Evolutionary conservation across 2,113 vertebrate genomes (phyloP).

Genomic region (Saimiri boliviensis): DNA sequence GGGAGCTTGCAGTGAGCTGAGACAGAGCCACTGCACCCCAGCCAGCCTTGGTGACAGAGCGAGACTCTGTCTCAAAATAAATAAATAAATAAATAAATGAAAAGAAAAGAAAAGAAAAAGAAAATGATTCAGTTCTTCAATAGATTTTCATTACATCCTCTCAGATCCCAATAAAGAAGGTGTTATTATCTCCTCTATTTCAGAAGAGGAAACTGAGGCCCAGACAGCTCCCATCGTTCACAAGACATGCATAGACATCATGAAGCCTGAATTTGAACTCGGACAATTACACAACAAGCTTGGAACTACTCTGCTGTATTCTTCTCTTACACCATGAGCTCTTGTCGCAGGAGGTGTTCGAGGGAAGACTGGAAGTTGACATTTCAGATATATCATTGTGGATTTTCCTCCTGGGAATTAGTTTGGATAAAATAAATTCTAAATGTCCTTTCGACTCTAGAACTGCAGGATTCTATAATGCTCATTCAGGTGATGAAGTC

Average conservation of each 20-base stretch:
- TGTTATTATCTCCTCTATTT: neutral
- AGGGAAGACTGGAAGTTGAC: neutral
- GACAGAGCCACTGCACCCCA: too few relatives aligned
- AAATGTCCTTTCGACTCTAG: neutral
- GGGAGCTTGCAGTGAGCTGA: too few relatives aligned
- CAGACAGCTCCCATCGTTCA: neutral
- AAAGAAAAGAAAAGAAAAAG: too few relatives aligned
- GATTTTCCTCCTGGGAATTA: neutral
- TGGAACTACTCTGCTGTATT: neutral
- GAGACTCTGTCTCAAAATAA: too few relatives aligned
- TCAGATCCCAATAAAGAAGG: neutral
- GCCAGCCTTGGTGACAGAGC: too few relatives aligned
- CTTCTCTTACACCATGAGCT: neutral
- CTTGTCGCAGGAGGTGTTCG: too few relatives aligned
- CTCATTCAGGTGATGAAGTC: neutral
- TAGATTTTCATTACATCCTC: neutral
- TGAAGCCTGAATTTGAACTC: neutral
- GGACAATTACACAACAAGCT: accelerated
- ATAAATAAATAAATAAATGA: too few relatives aligned
- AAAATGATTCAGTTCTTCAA: neutral
- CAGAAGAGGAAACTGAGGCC: neutral
- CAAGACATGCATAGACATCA: neutral
- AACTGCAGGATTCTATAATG: neutral
- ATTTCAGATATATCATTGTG: neutral
- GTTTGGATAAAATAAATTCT: neutral